Percentiles rank a stretch among this genome's conserved stretches.
Conservation (phyloP, 2,797 vertebrate genomes). For the Takifugu ocellatus region DNA sequence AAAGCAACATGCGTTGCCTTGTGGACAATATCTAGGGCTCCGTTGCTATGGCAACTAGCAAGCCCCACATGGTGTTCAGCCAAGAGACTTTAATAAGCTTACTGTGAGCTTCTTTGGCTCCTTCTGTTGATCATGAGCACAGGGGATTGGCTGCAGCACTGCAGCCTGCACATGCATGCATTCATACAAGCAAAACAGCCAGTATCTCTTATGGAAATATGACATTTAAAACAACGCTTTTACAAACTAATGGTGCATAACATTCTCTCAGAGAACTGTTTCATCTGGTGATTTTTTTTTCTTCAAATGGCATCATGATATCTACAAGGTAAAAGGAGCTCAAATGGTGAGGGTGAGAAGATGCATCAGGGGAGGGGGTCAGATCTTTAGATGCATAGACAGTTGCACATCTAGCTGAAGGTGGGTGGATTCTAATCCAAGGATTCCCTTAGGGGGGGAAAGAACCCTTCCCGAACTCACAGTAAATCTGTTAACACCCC, state of each 20-base stretch:
- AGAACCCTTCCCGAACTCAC: conserved; percentile 26
- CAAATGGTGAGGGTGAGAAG: conserved; percentile 12
- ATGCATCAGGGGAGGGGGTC: conserved; percentile 13
- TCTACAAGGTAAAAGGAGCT: conserved; percentile 50
- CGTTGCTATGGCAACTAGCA: conserved; percentile 75
- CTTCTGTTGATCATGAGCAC: conserved; percentile 45
- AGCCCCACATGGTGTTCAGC: conserved; percentile 55
- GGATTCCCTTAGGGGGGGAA: conserved; percentile 39
- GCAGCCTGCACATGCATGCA: conserved; percentile 6
- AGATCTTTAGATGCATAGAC: conserved; percentile 28
- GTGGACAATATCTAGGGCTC: conserved; percentile 48
- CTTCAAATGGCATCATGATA: conserved; percentile 19
- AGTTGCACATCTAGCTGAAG: conserved; percentile 28
- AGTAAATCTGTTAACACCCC: conserved; percentile 53
- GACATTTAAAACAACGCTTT: conserved; percentile 39
- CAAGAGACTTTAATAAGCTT: conserved; percentile 68
- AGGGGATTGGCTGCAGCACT: conserved; percentile 18
- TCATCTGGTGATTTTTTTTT: conserved; percentile 64
- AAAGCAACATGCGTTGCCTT: conserved; percentile 29
- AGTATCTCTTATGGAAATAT: conserved; percentile 12
- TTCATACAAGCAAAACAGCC: neutral
- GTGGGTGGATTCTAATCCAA: conserved; percentile 26
- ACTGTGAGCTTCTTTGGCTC: conserved; percentile 64
- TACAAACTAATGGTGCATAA: conserved; percentile 25
- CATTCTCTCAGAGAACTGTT: conserved; percentile 66